Evolutionary conservation across 2,113 vertebrate genomes (phyloP).

Genomic region (Polypterus bichir): DNA sequence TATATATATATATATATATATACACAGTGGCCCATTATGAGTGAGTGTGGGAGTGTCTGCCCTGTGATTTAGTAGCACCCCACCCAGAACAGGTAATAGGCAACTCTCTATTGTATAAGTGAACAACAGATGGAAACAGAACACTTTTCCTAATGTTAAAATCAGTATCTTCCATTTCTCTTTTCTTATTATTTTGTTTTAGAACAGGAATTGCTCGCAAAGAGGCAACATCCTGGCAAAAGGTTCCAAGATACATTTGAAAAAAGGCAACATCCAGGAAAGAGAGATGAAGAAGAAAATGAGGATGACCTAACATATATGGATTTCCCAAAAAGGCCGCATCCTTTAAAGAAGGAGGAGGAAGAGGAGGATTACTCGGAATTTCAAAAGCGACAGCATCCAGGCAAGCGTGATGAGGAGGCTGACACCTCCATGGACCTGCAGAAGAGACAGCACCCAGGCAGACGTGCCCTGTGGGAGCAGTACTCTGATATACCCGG

Average conservation of each 20-base stretch:
- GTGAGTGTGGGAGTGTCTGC: no score
- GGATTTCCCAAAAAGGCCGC: slow-evolving; percentile 41
- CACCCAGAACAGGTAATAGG: no score
- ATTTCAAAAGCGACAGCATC: slow-evolving; percentile 48
- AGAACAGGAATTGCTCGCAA: slow-evolving; percentile 60
- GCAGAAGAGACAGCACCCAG: slow-evolving; percentile 61
- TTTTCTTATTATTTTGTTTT: slow-evolving; percentile 8
- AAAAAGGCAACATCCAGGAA: slow-evolving; percentile 74
- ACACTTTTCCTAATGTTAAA: no score
- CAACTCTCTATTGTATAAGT: no score
- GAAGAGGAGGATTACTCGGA: slow-evolving; percentile 30
- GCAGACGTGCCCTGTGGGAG: slow-evolving; percentile 43
- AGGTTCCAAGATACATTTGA: slow-evolving; percentile 44
- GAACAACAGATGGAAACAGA: no score
- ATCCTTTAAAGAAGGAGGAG: slow-evolving; percentile 29
- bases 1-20: no score
- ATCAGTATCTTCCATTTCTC: not conserved
- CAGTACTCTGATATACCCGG: slow-evolving; percentile 34
- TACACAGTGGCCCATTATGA: no score
- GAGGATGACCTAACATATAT: not conserved
- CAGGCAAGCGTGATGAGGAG: slow-evolving; percentile 57
- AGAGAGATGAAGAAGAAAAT: slow-evolving; percentile 38
- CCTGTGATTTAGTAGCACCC: no score
- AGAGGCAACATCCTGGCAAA: slow-evolving; percentile 61
- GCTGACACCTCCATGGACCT: slow-evolving; percentile 31